Conservation (phyloP, 2,113 vertebrate species). For the Eulemur macaco region DNA sequence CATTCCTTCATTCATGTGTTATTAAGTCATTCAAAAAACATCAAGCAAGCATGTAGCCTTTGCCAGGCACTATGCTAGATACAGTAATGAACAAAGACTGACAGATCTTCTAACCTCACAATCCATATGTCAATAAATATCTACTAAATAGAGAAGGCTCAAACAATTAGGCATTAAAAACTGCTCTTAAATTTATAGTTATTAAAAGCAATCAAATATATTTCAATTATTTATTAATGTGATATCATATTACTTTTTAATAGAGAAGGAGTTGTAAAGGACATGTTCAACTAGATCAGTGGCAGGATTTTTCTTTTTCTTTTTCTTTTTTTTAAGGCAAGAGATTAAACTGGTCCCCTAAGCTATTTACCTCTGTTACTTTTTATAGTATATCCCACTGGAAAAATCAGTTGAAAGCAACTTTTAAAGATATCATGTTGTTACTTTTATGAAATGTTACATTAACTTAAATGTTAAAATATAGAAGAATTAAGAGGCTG, state of each 20-base stretch:
- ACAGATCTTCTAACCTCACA: background rate
- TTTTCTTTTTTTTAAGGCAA: background rate
- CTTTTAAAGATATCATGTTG: background rate
- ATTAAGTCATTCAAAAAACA: background rate
- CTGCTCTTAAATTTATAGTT: background rate
- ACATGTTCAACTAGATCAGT: slow-evolving; percentile 35
- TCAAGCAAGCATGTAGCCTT: background rate
- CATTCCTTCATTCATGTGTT: background rate
- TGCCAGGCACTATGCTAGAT: background rate
- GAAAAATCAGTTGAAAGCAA: background rate
- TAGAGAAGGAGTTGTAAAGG: background rate
- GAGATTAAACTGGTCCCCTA: background rate
- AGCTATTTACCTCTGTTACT: slow-evolving; percentile 10
- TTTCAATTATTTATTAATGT: background rate
- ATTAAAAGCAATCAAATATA: background rate
- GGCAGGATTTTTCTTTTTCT: background rate
- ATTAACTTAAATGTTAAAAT: slow-evolving; percentile 1
- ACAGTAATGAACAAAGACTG: background rate
- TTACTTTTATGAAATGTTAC: slow-evolving; percentile 11
- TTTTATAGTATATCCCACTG: slow-evolving; percentile 29
- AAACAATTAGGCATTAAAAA: background rate
- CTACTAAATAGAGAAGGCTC: background rate
- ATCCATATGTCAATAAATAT: background rate
- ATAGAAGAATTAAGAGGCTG: background rate
- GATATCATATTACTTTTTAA: background rate